Base-by-base conservation (phyloP, 2,888 invertebrate species). In the Xestia c-nigrum region DNA sequence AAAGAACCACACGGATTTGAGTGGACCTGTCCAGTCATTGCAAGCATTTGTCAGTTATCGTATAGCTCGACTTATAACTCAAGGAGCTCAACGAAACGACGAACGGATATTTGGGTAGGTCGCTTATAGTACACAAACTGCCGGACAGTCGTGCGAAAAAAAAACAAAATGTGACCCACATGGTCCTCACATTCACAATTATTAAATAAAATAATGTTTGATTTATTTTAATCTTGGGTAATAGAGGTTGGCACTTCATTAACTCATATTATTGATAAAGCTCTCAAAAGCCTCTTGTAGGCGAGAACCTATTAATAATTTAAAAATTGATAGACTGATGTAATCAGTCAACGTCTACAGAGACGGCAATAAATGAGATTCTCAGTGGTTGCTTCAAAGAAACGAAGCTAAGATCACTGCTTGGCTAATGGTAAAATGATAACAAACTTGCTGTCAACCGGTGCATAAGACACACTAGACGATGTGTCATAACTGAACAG, bases 301-400 rank as follows among this genome's bases (percentile, higher is more conserved):
- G 31, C n/a, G 47, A 47, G 14, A 50, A 50, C 31, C 21, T 70
- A 55, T 52, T 63, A 55, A 59, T 47, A 16, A 24, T 65, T 21
- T 64, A 43, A 1, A 50, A 65, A 72, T 24, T 65, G 55, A 80
- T 64, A 76, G 38, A 52, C 16, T 66, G n/a, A 70, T 47, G 40
- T 65, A 71, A 57, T 64, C 16, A 57, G 43, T 72, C 43, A 57
- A 65, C 50, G 57, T 38, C 57, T 24, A 16, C 9, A 55, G 31
- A 46, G 57, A 57, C 47, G 21, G 47, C n/a, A n/a, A 43, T 38
- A 65, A 80, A 46, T 46, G 9, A 72, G 43, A 50, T 0, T 63
- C 21, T 16, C 9, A 5, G 1, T 21, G 2, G 63, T 16, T 1
- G n/a, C 47, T 78, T n/a, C 47, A 64, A 65, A 64, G 6, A 78